These are phyloP conservation scores for Myotis pilosus DNA, from an alignment of 2,797 vertebrate species.

Conservation along the genomic window DNA sequence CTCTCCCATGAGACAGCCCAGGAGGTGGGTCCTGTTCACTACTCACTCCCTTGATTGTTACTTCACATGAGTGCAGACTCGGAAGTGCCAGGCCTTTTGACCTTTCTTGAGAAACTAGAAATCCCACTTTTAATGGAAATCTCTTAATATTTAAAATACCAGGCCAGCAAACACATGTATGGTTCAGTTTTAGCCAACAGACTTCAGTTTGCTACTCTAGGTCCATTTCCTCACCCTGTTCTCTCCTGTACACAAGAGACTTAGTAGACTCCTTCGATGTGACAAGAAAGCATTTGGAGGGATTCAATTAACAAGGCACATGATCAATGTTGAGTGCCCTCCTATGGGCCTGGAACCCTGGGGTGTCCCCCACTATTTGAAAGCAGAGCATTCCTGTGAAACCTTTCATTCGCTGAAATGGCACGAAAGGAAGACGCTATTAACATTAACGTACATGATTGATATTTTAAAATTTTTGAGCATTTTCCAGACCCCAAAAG, in stretches of 20 bases:
- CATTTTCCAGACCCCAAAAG: background rate
- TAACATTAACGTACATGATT: background rate
- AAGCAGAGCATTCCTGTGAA: background rate
- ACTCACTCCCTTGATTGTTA: background rate
- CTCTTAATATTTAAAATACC: background rate
- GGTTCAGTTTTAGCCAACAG: background rate
- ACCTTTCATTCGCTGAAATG: background rate
- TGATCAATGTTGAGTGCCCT: background rate
- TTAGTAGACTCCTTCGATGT: background rate
- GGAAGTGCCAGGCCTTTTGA: background rate
- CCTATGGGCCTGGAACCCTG: no score
- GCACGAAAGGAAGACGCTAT: background rate
- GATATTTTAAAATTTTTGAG: background rate
- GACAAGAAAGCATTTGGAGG: background rate
- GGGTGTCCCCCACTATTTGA: background rate
- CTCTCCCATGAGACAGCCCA: background rate
- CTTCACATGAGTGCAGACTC: accelerated
- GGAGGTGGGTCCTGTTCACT: background rate
- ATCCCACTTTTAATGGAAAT: background rate
- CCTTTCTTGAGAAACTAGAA: slow-evolving; percentile 22
- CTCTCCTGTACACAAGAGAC: background rate
- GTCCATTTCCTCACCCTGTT: background rate
- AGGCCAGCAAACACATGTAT: background rate
- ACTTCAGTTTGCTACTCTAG: background rate
- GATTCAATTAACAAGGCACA: background rate